Conservation (phyloP, 1,140 invertebrate species). For the Tetramorium parvispinum region DNA sequence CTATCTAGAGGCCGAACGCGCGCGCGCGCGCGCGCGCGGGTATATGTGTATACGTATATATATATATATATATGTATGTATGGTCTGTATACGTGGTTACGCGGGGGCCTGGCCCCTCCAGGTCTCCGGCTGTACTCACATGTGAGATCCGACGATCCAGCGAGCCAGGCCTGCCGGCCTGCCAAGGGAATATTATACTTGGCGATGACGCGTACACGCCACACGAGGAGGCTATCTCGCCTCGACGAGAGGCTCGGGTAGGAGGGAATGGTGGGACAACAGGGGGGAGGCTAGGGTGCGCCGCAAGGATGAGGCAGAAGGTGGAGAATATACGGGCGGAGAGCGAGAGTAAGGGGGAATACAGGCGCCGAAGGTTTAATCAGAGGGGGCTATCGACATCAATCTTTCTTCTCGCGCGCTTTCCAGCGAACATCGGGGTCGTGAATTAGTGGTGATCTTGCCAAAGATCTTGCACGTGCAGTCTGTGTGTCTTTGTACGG, state of each 20-base stretch:
- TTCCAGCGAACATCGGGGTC: slow-evolving; percentile 57
- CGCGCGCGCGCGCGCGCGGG: not conserved
- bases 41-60: not conserved
- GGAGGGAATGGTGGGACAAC: slow-evolving; percentile 23
- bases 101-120: slow-evolving; percentile 63
- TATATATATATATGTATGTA: not conserved
- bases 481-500: not conserved
- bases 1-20: slow-evolving; percentile 34
- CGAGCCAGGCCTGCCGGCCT: slow-evolving; percentile 59
- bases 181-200: slow-evolving; percentile 82
- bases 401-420: slow-evolving; percentile 61
- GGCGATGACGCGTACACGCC: slow-evolving; percentile 82
- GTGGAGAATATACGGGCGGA: slow-evolving; percentile 27
- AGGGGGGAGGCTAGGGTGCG: slow-evolving; percentile 33
- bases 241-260: slow-evolving; percentile 53
- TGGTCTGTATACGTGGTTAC: slow-evolving; percentile 27
- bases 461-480: slow-evolving; percentile 18
- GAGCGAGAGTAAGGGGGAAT: slow-evolving; percentile 30
- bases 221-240: slow-evolving; percentile 77
- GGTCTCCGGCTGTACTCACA: slow-evolving; percentile 69
- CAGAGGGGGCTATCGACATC: slow-evolving; percentile 63
- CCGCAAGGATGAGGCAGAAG: slow-evolving; percentile 44
- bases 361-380: slow-evolving; percentile 77
- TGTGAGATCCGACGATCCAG: slow-evolving; percentile 64
- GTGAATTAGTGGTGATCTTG: slow-evolving; percentile 49